phyloP scores from a whole-genome alignment of 35 echinoderm and acorn worm genomes.

The Heliocidaris erythrogramma region DNA sequence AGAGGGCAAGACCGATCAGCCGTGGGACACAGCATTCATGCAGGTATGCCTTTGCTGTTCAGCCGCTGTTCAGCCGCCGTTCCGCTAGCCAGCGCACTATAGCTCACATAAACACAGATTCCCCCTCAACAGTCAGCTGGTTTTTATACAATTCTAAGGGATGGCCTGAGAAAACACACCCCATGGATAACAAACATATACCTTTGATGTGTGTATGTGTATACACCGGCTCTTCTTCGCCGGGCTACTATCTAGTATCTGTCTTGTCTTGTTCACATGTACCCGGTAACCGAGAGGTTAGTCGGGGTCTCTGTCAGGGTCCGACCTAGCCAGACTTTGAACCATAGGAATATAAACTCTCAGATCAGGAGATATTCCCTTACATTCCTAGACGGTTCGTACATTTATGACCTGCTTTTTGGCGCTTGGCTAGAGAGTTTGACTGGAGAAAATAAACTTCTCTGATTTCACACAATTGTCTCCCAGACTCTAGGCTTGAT shows the following conservation, averaged over 20 bases:
- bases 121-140: slow-evolving; percentile 24
- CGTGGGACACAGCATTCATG: neutral
- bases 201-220: slow-evolving; percentile 8
- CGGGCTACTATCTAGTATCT: neutral
- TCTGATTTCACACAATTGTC: too few species aligned
- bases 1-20: neutral
- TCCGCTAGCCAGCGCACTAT: neutral
- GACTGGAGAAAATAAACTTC: neutral
- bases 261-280: neutral
- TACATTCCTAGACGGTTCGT: neutral
- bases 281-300: neutral
- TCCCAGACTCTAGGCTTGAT: too few species aligned
- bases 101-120: neutral
- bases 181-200: slow-evolving; percentile 11
- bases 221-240: neutral
- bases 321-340: neutral
- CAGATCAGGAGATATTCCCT: neutral
- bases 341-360: neutral
- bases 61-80: neutral
- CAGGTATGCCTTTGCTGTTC: neutral
- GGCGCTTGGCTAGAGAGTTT: neutral
- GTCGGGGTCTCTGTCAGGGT: neutral
- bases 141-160: slow-evolving; percentile 33
- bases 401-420: neutral
- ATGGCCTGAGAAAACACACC: slow-evolving; percentile 29